Evolutionary conservation across 2,888 invertebrate species (phyloP).

Genomic region (Andricus curvator): DNA sequence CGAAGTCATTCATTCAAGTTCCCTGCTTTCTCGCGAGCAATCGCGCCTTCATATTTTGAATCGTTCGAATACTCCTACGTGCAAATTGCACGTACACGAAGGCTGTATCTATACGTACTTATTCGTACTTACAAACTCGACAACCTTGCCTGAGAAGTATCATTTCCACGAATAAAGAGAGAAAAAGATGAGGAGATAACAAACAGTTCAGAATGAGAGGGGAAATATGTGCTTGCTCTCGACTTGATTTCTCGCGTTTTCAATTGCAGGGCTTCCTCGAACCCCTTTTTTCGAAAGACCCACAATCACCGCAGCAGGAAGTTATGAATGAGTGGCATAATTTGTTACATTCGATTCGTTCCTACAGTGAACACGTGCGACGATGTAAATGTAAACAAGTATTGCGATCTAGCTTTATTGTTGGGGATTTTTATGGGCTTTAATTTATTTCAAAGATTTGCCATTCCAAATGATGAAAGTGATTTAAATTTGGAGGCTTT

Average conservation of each 20-base stretch:
- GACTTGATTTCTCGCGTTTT: constrained; percentile 10
- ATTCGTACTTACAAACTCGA: constrained; percentile 29
- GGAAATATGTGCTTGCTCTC: constrained; percentile 12
- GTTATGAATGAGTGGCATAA: constrained; percentile 20
- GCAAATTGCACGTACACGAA: constrained; percentile 5
- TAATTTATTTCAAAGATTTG: not conserved
- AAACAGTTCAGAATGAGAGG: not conserved
- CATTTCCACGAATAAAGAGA: constrained; percentile 22
- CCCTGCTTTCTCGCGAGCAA: constrained; percentile 6
- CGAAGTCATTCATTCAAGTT: constrained; percentile 33
- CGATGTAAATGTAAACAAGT: constrained; percentile 23
- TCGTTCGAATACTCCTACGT: constrained; percentile 38
- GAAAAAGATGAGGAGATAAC: constrained; percentile 19
- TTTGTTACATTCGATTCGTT: constrained; percentile 5
- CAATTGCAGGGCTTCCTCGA: not conserved
- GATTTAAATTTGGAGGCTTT: too few relatives aligned
- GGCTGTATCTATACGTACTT: not conserved
- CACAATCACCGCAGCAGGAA: constrained; percentile 26
- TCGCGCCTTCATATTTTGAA: constrained; percentile 37
- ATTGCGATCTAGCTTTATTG: constrained; percentile 1
- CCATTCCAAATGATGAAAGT: not conserved
- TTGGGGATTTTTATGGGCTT: not conserved
- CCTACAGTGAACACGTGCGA: constrained; percentile 1
- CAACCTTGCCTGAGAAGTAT: constrained; percentile 30
- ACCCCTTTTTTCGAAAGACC: not conserved